Conservation (phyloP, 2,113 vertebrate species). For the Coracopsis vasa region DNA sequence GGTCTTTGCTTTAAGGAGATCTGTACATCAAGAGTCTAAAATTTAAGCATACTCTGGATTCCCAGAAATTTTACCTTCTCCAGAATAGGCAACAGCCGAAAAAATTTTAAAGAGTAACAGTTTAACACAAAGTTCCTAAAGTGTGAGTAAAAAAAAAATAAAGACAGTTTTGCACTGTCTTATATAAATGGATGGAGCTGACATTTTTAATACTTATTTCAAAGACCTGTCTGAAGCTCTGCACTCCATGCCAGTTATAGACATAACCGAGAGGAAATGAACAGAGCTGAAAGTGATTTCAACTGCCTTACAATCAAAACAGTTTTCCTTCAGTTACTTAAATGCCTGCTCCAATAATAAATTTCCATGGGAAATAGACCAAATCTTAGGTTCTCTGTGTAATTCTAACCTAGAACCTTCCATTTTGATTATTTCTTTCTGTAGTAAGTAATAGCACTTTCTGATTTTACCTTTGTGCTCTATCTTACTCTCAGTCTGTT, state of each 20-base stretch:
- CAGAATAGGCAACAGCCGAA: neutral
- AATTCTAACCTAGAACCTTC: neutral
- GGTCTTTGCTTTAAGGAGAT: neutral
- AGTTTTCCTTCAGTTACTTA: constrained; percentile 5
- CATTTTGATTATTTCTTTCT: neutral
- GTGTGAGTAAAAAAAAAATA: neutral
- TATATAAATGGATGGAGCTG: neutral
- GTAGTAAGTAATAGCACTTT: neutral
- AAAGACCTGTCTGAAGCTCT: neutral
- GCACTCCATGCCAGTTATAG: neutral
- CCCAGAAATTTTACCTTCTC: neutral
- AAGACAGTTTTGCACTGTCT: neutral
- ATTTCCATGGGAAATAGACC: neutral
- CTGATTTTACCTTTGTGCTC: neutral
- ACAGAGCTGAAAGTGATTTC: constrained; percentile 10
- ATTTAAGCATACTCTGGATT: neutral
- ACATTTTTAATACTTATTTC: neutral
- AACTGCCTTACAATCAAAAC: constrained; percentile 24
- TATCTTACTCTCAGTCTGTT: neutral
- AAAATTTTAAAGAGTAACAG: neutral
- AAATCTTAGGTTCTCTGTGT: neutral
- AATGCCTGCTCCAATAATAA: neutral
- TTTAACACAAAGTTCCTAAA: neutral
- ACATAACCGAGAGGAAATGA: neutral
- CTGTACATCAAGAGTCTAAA: neutral